These are phyloP conservation scores for Scolopax mira DNA, from an alignment of 2,113 vertebrate species.

Conservation along the genomic window DNA sequence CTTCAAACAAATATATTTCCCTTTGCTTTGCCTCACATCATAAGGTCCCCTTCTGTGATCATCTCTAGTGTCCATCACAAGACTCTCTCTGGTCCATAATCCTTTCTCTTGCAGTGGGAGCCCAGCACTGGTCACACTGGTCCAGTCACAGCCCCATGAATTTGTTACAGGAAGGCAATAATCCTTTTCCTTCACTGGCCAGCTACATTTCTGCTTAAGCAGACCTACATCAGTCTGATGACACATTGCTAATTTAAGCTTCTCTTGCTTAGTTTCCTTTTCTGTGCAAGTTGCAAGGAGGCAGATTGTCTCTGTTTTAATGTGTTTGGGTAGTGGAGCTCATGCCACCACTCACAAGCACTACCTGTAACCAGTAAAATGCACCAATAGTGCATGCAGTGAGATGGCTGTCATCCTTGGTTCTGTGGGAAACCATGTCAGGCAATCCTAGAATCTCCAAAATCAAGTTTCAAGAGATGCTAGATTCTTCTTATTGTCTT, in stretches of 20 bases:
- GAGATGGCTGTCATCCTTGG: not conserved
- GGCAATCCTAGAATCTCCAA: not conserved
- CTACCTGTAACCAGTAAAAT: not conserved
- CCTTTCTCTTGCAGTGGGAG: not conserved
- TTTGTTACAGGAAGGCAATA: not conserved
- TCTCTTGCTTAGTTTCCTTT: not conserved
- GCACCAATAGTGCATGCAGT: not conserved
- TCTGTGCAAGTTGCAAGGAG: not conserved
- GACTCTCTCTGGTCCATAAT: not conserved
- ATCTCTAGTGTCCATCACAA: not conserved
- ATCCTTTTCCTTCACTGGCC: not conserved
- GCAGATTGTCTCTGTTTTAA: not conserved
- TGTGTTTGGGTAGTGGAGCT: not conserved
- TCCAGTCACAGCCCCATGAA: not conserved
- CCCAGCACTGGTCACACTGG: not conserved
- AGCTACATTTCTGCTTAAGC: not conserved
- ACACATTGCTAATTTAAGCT: not conserved
- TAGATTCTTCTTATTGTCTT: not conserved
- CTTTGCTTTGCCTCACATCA: not conserved
- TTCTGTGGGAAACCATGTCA: not conserved
- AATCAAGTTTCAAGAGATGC: not conserved
- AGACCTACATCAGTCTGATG: not conserved
- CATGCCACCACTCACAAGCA: not conserved
- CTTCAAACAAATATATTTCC: not conserved
- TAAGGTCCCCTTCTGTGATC: not conserved